Base-by-base conservation (phyloP, 2,888 invertebrate genomes). In the Isotomurus palustris region DNA sequence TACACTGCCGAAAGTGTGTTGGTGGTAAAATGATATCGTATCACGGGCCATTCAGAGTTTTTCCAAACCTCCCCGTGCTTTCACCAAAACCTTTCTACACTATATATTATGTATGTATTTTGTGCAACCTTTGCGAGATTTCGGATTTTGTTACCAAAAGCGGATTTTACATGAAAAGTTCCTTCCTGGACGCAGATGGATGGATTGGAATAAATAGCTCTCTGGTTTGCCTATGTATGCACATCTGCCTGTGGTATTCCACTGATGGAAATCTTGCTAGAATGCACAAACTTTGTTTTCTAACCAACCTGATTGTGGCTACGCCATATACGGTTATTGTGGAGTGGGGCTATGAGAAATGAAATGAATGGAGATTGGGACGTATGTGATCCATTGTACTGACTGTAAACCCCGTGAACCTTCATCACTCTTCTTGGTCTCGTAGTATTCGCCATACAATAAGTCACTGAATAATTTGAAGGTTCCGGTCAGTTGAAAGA, bases 401-500 rank as follows among this genome's bases (percentile, higher is more conserved):
- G n/a, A n/a, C n/a, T n/a, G n/a, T n/a, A n/a, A n/a, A n/a, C n/a
- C n/a, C n/a, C n/a, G n/a, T n/a, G n/a, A n/a, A n/a, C n/a, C n/a
- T n/a, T n/a, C n/a, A n/a, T n/a, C n/a, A n/a, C n/a, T n/a, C n/a
- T n/a, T n/a, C n/a, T n/a, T n/a, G n/a, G n/a, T n/a, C n/a, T n/a
- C n/a, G n/a, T n/a, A n/a, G n/a, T n/a, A n/a, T n/a, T n/a, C n/a
- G n/a, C n/a, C n/a, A n/a, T n/a, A n/a, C n/a, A n/a, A n/a, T n/a
- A n/a, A n/a, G n/a, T n/a, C n/a, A n/a, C 22, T 47, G 28, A 47
- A 47, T 47, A 47, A 49, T 49, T 32, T 49, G 35, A 49, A 49
- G 22, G 49, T 49, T 49, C 49, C 49, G 49, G 49, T 49, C 49
- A 49, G 49, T 49, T 49, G 21, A 49, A 49, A 49, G 32, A 49